Conservation (phyloP, 2,888 invertebrate genomes). For the Hecatera dysodea region DNA sequence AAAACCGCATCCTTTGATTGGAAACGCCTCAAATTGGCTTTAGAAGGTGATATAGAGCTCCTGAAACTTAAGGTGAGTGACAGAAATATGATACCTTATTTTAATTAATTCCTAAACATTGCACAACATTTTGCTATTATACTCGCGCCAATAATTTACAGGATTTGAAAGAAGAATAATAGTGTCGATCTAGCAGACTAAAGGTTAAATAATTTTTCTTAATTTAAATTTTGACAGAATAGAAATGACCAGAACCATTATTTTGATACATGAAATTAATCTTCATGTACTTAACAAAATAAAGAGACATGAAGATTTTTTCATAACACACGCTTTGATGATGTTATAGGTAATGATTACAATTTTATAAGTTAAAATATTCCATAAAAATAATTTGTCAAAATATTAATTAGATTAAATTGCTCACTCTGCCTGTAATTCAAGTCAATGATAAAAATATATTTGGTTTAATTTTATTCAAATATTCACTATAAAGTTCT, state of each 20-base stretch:
- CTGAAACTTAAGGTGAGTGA: slow-evolving; percentile 94
- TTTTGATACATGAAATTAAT: no score
- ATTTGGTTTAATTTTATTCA: slow-evolving; percentile 20
- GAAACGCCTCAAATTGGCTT: slow-evolving; percentile 95
- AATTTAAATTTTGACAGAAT: background rate
- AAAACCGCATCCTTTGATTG: slow-evolving; percentile 96
- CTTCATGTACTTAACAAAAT: no score
- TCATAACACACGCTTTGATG: no score
- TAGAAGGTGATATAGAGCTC: slow-evolving; percentile 94
- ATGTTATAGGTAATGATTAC: background rate
- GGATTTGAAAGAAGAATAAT: slow-evolving; percentile 10
- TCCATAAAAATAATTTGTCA: background rate
- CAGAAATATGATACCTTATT: background rate
- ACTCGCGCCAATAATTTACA: slow-evolving; percentile 42
- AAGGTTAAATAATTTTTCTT: background rate
- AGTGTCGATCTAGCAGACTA: background rate
- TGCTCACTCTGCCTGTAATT: background rate
- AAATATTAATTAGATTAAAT: background rate
- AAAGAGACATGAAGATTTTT: no score
- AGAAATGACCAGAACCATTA: no score
- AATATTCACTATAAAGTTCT: slow-evolving; percentile 5
- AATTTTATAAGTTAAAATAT: background rate
- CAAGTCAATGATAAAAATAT: background rate
- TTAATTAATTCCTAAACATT: slow-evolving; percentile 25
- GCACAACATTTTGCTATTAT: slow-evolving; percentile 19